These are phyloP conservation scores for Perccottus glenii DNA, from an alignment of 2,113 vertebrate genomes.

Conservation along the genomic window DNA sequence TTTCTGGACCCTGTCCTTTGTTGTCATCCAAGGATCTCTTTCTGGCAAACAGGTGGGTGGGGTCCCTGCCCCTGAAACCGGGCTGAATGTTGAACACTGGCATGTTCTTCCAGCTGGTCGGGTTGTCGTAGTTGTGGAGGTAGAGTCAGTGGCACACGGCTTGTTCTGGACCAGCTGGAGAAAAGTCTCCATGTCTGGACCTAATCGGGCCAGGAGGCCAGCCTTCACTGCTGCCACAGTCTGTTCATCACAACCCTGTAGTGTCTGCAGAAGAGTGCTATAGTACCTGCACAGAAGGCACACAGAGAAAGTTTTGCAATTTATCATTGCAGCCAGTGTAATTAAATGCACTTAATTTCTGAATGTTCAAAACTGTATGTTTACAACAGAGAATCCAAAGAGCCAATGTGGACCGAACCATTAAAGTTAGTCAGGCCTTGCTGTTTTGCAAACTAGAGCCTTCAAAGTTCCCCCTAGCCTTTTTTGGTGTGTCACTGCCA, in stretches of 20 bases:
- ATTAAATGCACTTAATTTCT: no score
- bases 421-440: no score
- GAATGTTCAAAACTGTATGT: no score
- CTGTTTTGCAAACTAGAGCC: background rate
- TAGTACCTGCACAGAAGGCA: constrained; percentile 84
- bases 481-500: constrained; percentile 1
- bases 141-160: constrained; percentile 79
- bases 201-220: constrained; percentile 86
- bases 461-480: background rate
- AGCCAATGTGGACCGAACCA: no score
- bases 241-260: constrained; percentile 88
- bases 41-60: constrained; percentile 80
- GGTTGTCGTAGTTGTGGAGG: constrained; percentile 63
- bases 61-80: constrained; percentile 68
- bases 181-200: constrained; percentile 92
- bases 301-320: background rate
- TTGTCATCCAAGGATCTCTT: constrained; percentile 82
- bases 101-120: constrained; percentile 77
- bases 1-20: constrained; percentile 13
- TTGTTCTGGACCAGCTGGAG: constrained; percentile 91
- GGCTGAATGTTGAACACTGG: constrained; percentile 82
- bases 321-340: background rate
- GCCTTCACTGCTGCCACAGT: constrained; percentile 86
- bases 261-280: constrained; percentile 88
- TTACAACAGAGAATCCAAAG: no score